Conservation (phyloP, 2,888 invertebrate genomes). For the Nomada lathburiana region DNA sequence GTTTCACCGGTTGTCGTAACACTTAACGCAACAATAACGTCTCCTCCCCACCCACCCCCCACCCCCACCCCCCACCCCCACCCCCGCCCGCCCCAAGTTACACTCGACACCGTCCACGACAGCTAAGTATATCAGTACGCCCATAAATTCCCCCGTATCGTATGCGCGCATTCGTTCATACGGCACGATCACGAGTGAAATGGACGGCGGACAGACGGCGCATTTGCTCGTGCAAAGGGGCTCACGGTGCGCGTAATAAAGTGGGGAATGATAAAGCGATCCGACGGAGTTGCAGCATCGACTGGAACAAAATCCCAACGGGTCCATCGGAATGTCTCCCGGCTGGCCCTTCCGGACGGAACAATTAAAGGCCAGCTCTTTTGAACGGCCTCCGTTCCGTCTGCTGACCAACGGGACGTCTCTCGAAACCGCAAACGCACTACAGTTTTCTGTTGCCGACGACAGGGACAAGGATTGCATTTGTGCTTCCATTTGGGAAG, state of each 20-base stretch:
- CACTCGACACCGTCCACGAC: conserved; percentile 31
- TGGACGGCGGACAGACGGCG: conserved; percentile 49
- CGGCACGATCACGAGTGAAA: conserved; percentile 10
- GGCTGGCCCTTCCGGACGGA: neutral
- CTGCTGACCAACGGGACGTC: neutral
- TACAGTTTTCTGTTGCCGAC: conserved; percentile 6
- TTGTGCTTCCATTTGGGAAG: neutral
- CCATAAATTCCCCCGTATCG: conserved; percentile 67
- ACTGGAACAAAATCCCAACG: conserved; percentile 46
- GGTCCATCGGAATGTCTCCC: conserved; percentile 20
- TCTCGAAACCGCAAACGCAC: conserved; percentile 15
- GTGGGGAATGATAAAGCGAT: conserved; percentile 45
- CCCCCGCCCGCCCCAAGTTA: conserved; percentile 25
- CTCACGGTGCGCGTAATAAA: conserved; percentile 71
- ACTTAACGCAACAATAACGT: conserved; percentile 68
- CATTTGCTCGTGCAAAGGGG: conserved; percentile 46
- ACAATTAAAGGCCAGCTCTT: conserved; percentile 26
- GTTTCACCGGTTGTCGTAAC: conserved; percentile 59
- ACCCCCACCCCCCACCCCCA: too few relatives aligned
- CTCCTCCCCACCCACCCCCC: neutral
- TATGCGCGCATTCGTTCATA: conserved; percentile 23
- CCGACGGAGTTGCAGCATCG: conserved; percentile 48
- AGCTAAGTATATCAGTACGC: conserved; percentile 59
- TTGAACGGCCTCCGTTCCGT: neutral
- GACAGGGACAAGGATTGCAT: neutral